Evolutionary conservation across 2,888 invertebrate genomes (phyloP), one percentile per base, ranked within the genome.

Genomic region (Uloborus plumipes): DNA sequence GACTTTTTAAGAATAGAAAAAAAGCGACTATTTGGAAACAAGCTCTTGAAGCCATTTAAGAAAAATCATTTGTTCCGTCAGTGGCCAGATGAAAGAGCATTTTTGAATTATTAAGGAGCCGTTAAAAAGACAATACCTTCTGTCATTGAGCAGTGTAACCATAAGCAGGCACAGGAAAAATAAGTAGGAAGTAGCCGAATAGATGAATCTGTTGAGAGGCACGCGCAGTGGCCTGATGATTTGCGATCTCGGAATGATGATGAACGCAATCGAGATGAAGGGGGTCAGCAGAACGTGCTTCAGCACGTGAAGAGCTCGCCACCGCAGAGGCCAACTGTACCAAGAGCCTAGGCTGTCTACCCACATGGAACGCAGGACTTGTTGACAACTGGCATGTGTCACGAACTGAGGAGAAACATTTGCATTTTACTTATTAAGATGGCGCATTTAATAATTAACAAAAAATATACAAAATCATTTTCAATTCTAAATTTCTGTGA

Each of bases 371-470:
- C 81, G 81, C n/a, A 85, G 58, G 15, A 85, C 85, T 89, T 93
- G 93, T 88, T 94, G 94, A 20, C 93, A 92, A 88, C 94, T 93
- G 0, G 93, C 92, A 89, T 94, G 94, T 7, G 94, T 93, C 0
- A 94, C 93, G 87, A 94, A 94, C 87, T 92, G 92, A 14, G 39
- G 39, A 84, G 26, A 26, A 4, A 26, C 2, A 26, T 2, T 26
- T 26, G 2, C 26, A 26, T 26, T 26, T 26, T 26, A 4, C 26
- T 26, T 4, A 26, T 26, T 26, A 26, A n/a, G n/a, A n/a, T n/a
- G n/a, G n/a, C n/a, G n/a, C n/a, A n/a, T n/a, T n/a, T n/a, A n/a
- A n/a, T n/a, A n/a, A n/a, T n/a, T n/a, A n/a, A n/a, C n/a, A n/a
- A n/a, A n/a, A n/a, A n/a, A n/a, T n/a, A n/a, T n/a, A n/a, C n/a